Evolutionary conservation across 2,888 invertebrate species (phyloP), one percentile per base, ranked within the genome.

Genomic region (Myathropa florea): DNA sequence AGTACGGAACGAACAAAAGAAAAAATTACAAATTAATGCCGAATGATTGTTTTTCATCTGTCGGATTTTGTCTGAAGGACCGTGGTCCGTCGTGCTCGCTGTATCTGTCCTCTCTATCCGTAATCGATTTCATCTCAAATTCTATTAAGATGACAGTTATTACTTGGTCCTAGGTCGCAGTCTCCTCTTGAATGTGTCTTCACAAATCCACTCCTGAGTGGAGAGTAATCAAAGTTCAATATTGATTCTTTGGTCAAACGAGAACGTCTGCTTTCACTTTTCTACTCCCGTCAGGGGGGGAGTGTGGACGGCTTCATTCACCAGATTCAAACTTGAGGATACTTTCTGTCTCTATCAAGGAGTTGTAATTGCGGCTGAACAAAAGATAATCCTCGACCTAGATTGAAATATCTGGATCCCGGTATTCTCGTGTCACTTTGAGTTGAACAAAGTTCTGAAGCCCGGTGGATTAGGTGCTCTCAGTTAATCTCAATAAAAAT

Each of bases 401-500:
- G 61, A 72, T 72, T 53, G 61, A 46, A 18, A 72, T 63, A 10
- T 30, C 23, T 21, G 14, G 30, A 55, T 23, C 18, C 12, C 61
- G 53, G 61, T 61, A 30, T 61, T 53, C 61, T 46, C 26, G 21
- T 72, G 61, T 72, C 72, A 24, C 7, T 72, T 46, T 53, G 55
- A 24, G 63, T 78, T 63, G 4, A 57, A 23, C 23, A 55, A 60
- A 83, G 73, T 68, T 73, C 33, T 67, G 30, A 30, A 12, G 39
- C 14, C 70, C 70, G n/a, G 23, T 24, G 60, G 70, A 79, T 71
- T 83, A 79, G 39, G 36, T 70, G 68, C 28, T 59, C 26, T 23
- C 46, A 83, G 68, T 83, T 83, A 73, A 79, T 68, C 83, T 83
- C 55, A 70, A 79, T 75, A 79, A 75, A 70, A 79, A 75, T 75